Base-by-base conservation (phyloP, 1,140 invertebrate species). In the Heliconius hewitsoni region DNA sequence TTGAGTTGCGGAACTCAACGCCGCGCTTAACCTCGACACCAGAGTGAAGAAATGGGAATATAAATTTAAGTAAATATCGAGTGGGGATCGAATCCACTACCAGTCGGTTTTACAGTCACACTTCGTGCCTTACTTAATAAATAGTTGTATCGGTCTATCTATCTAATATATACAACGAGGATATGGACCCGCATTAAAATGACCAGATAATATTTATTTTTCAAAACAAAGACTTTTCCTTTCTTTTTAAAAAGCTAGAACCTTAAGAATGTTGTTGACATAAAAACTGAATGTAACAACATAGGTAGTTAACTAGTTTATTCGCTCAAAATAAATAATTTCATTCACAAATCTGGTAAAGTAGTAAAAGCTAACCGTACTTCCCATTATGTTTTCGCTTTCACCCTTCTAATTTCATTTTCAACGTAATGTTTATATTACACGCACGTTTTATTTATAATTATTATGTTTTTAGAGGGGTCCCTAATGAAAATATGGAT, bases 381-480 rank as follows among this genome's bases (percentile, higher is more conserved):
- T 16, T 57, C n/a, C 55, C 55, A 57, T 57, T 30, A 66, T 27
- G 13, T 9, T 30, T 66, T 66, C 4, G 11, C 60, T 66, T 66
- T 66, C 60, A 66, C 60, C 60, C 60, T 66, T 30, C 60, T 16
- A 23, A 27, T 57, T 57, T 57, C n/a, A 57, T 23, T 66, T 66
- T 66, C 60, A 30, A 27, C 23, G 30, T 76, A 78, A 75, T 77
- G 77, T 81, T 76, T 73, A 78, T 52, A 52, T 73, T 73, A 73
- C 72, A 73, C 72, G 72, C 72, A 73, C 72, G 50, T 73, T 66
- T 66, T 66, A 66, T 66, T 66, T 60, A 60, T 66, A 66, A n/a
- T n/a, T 23, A 57, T 23, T n/a, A 57, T 57, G 55, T 57, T 57
- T 9, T 57, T 57, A 66, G 60, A 66, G 60, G 60, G 60, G 60